phyloP scores from a whole-genome alignment of 2,113 vertebrate species.

The Ammospiza caudacuta region DNA sequence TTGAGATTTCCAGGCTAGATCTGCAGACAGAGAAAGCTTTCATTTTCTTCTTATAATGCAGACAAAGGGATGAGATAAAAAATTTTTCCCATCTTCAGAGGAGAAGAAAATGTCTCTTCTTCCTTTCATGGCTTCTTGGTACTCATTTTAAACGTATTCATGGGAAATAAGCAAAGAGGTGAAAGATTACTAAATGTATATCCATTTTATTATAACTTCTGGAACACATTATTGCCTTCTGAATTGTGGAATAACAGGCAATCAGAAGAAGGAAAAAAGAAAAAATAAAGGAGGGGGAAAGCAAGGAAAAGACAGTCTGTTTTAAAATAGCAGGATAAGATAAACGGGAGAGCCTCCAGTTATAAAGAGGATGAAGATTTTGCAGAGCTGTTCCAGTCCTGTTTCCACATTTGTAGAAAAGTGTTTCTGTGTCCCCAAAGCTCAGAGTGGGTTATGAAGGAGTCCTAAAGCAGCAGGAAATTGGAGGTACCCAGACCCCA shows the following conservation, averaged over 20 bases:
- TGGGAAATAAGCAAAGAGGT: background rate
- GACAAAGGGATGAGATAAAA: background rate
- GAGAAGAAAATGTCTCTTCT: background rate
- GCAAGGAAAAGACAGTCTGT: background rate
- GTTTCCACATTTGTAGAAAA: background rate
- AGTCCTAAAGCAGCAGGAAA: background rate
- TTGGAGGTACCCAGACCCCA: background rate
- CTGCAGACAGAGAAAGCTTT: background rate
- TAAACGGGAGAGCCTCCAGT: background rate
- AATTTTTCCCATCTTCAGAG: background rate
- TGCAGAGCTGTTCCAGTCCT: background rate
- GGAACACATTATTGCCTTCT: background rate
- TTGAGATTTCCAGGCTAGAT: background rate
- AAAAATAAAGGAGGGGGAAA: fast-evolving
- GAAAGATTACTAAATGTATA: background rate
- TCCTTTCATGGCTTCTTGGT: background rate
- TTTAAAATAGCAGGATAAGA: background rate
- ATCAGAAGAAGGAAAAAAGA: fast-evolving
- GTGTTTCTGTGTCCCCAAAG: background rate
- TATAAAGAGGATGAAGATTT: background rate
- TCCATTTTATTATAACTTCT: background rate
- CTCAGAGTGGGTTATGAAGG: background rate
- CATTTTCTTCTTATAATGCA: background rate
- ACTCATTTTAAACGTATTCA: background rate
- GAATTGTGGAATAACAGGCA: background rate